Evolutionary conservation across 53 echinoderm and acorn worm species (phyloP).

Genomic region (Henricia sp.): DNA sequence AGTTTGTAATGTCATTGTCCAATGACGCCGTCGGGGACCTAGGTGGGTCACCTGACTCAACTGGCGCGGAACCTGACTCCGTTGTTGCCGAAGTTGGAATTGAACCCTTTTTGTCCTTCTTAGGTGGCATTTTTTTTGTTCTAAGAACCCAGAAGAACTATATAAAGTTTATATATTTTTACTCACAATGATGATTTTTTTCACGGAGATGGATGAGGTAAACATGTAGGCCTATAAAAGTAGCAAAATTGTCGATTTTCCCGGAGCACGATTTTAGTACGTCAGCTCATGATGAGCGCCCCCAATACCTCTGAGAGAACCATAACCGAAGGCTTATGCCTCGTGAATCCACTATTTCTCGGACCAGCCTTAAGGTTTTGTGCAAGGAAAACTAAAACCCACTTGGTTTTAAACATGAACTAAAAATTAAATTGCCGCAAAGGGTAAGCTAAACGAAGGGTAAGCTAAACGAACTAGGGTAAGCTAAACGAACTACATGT

Average conservation of each 20-base stretch:
- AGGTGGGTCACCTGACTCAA: slow-evolving; percentile 6
- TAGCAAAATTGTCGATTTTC: neutral
- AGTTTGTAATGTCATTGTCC: neutral
- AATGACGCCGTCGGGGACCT: neutral
- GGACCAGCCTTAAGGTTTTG: too few relatives aligned
- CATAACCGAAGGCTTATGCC: too few relatives aligned
- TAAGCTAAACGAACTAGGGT: too few relatives aligned
- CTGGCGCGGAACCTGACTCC: neutral
- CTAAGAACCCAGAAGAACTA: neutral
- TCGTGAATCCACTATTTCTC: too few relatives aligned
- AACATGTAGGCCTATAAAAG: neutral
- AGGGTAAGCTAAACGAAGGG: too few relatives aligned
- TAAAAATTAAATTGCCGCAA: too few relatives aligned
- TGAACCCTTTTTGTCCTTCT: neutral
- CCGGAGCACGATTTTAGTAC: neutral
- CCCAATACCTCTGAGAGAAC: too few relatives aligned
- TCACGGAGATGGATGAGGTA: slow-evolving; percentile 18
- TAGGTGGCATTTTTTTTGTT: neutral
- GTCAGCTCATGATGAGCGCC: neutral
- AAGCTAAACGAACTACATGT: too few relatives aligned
- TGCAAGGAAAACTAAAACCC: too few relatives aligned
- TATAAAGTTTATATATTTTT: neutral
- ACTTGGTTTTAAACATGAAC: too few relatives aligned
- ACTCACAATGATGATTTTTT: neutral
- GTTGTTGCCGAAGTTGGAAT: neutral